Percentiles rank a stretch among this genome's conserved stretches.
These are phyloP conservation scores for Paedocypris sp. DNA, from an alignment of 2,113 vertebrate species.

Conservation along the genomic window DNA sequence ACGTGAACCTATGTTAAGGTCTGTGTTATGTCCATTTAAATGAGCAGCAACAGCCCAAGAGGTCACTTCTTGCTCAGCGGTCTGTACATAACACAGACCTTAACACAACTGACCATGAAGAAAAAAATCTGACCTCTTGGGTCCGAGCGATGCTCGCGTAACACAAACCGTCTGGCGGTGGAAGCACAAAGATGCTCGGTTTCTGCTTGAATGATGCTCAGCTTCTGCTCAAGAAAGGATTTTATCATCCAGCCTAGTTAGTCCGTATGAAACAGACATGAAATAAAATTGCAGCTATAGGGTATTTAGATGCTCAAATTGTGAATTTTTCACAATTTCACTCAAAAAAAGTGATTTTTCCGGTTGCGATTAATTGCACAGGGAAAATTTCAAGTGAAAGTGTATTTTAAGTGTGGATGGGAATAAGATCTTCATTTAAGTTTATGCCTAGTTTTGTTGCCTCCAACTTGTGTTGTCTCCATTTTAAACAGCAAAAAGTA, in stretches of 20 bases:
- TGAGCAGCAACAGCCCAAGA: background rate
- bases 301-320: too few species aligned
- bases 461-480: background rate
- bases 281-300: too few species aligned
- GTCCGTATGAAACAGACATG: too few species aligned
- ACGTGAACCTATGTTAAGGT: background rate
- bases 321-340: too few species aligned
- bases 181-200: background rate
- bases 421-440: background rate
- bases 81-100: background rate
- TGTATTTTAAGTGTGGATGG: too few species aligned
- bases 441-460: background rate
- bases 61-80: slow-evolving; percentile 2
- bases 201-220: background rate
- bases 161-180: background rate
- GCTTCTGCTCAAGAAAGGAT: background rate
- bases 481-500: background rate
- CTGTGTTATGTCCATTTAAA: background rate
- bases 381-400: too few species aligned
- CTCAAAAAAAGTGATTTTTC: too few species aligned
- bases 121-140: background rate
- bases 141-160: background rate
- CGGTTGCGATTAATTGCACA: too few species aligned
- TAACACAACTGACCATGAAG: background rate
- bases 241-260: too few species aligned